phyloP scores from a whole-genome alignment of 1,140 invertebrate species.

The Formica selysi region DNA sequence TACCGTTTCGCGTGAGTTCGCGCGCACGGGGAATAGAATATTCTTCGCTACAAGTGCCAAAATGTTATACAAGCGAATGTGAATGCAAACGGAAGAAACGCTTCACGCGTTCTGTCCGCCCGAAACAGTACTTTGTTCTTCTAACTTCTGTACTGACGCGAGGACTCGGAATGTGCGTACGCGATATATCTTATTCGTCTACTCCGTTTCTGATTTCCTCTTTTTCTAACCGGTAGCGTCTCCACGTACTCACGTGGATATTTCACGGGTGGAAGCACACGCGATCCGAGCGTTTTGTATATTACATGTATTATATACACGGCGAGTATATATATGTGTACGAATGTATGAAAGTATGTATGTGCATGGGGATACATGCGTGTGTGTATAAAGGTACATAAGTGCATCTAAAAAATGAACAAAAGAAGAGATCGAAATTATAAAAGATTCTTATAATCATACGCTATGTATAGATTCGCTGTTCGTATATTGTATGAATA shows the following conservation, averaged over 20 bases:
- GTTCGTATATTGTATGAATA: constrained; percentile 78
- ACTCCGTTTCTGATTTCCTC: constrained; percentile 50
- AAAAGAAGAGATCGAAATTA: constrained; percentile 55
- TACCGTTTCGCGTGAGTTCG: neutral
- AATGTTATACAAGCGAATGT: constrained; percentile 55
- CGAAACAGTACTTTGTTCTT: constrained; percentile 66
- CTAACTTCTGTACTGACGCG: constrained; percentile 53
- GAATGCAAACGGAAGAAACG: neutral
- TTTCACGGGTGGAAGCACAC: constrained; percentile 39
- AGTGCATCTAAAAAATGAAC: neutral
- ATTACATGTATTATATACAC: too few relatives aligned
- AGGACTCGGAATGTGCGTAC: constrained; percentile 61
- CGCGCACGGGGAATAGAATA: constrained; percentile 27
- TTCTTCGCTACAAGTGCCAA: constrained; percentile 72
- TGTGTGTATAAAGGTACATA: constrained; percentile 7
- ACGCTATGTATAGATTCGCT: constrained; percentile 74
- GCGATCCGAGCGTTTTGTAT: neutral
- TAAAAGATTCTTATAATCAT: constrained; percentile 48
- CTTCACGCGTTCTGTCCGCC: neutral
- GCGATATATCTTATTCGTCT: constrained; percentile 31
- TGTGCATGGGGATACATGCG: neutral
- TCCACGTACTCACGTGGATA: constrained; percentile 51
- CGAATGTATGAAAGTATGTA: constrained; percentile 39
- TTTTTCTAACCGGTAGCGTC: constrained; percentile 54
- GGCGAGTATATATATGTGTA: constrained; percentile 62